Conservation (phyloP, 2,113 vertebrate genomes). For the Candoia aspera region DNA sequence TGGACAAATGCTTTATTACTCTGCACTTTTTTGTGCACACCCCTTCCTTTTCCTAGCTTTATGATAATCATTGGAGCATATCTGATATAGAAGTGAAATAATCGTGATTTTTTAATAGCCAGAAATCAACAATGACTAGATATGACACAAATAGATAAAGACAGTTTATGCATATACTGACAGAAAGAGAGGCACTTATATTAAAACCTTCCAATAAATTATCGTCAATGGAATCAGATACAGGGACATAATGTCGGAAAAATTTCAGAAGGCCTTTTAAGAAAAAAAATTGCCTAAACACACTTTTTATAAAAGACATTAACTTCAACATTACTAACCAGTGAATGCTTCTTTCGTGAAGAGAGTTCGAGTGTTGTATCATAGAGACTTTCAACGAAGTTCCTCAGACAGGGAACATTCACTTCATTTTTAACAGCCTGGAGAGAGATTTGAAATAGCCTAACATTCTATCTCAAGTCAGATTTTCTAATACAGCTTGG, state of each 20-base stretch:
- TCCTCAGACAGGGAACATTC: conserved; percentile 97
- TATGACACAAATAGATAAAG: conserved; percentile 25
- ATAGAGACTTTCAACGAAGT: conserved; percentile 97
- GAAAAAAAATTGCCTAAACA: conserved; percentile 35
- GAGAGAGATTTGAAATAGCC: conserved; percentile 60
- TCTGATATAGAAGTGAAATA: conserved; percentile 36
- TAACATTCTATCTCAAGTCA: conserved; percentile 15
- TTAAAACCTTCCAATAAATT: conserved; percentile 13
- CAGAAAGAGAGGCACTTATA: conserved; percentile 15
- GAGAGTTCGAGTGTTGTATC: conserved; percentile 97
- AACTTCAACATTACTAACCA: conserved; percentile 81
- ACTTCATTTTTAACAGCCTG: conserved; percentile 99
- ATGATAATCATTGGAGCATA: conserved; percentile 31
- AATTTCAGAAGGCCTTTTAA: conserved; percentile 9
- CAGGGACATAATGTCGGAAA: conserved; percentile 25
- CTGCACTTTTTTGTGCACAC: conserved; percentile 42
- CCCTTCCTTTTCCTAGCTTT: conserved; percentile 30
- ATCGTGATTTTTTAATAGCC: conserved; percentile 12
- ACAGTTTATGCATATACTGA: not conserved
- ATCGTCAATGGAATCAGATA: not conserved
- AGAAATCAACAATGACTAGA: conserved; percentile 37
- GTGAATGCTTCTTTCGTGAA: conserved; percentile 96
- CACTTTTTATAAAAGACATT: conserved; percentile 47
- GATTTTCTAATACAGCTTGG: conserved; percentile 32
- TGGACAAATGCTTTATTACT: conserved; percentile 43